Percentiles rank a stretch among this genome's conserved stretches.
phyloP scores from a whole-genome alignment of 2,888 invertebrate genomes.

The Orthonychiurus folsomi region DNA sequence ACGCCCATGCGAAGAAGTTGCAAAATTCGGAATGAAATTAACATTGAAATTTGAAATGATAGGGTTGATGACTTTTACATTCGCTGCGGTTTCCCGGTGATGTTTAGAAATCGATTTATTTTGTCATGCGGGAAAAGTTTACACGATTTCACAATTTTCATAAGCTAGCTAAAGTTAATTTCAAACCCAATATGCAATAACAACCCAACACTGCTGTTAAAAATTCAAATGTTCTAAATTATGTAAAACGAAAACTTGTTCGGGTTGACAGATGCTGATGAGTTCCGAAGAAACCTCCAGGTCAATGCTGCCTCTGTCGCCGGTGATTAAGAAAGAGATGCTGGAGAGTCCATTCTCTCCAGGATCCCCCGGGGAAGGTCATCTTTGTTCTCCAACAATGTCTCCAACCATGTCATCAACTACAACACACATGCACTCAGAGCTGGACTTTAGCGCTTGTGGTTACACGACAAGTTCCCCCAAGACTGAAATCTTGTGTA shows the following conservation, averaged over 20 bases:
- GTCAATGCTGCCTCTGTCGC: conserved; percentile 32
- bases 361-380: conserved; percentile 25
- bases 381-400: conserved; percentile 34
- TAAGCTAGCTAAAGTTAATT: too few relatives aligned
- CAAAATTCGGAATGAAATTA: too few relatives aligned
- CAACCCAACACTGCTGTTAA: too few relatives aligned
- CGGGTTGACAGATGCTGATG: conserved; percentile 14
- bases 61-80: too few relatives aligned
- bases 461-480: neutral
- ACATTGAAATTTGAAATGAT: too few relatives aligned
- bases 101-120: too few relatives aligned
- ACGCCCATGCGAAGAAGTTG: too few relatives aligned
- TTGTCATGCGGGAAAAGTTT: too few relatives aligned
- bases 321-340: conserved; percentile 35
- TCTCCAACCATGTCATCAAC: conserved; percentile 36
- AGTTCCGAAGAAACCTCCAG: conserved; percentile 18
- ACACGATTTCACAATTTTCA: too few relatives aligned
- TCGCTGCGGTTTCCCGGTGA: too few relatives aligned
- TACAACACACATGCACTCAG: conserved; percentile 25
- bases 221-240: neutral
- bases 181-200: too few relatives aligned
- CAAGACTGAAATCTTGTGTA: conserved; percentile 1
- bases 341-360: conserved; percentile 28
- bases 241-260: too few relatives aligned
- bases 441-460: conserved; percentile 12